These are phyloP conservation scores for Pangasius djambal DNA, from an alignment of 2,797 vertebrate species.

Conservation along the genomic window DNA sequence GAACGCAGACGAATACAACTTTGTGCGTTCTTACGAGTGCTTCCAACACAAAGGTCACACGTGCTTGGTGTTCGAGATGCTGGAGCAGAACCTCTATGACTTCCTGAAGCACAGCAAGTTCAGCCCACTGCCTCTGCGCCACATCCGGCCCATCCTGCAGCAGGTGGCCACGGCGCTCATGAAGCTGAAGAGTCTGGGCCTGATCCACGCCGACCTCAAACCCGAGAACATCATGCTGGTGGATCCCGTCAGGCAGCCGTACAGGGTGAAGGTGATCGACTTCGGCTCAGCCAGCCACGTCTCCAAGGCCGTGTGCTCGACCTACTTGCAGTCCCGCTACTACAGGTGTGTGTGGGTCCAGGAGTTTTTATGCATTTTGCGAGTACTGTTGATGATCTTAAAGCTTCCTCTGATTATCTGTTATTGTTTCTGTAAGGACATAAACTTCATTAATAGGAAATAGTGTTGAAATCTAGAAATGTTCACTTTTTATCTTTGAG, in stretches of 20 bases:
- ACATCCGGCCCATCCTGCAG: conserved; percentile 80
- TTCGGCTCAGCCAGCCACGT: conserved; percentile 98
- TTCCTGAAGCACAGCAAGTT: conserved; percentile 99
- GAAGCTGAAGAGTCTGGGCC: conserved; percentile 96
- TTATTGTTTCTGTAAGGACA: neutral
- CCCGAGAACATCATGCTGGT: conserved; percentile 99
- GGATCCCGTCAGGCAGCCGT: conserved; percentile 93
- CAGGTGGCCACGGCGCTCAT: conserved; percentile 96
- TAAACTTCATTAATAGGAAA: neutral
- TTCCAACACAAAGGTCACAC: conserved; percentile 99
- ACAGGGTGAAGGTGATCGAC: conserved; percentile 98
- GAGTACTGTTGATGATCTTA: neutral
- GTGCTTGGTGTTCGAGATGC: conserved; percentile 98
- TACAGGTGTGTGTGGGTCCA: conserved; percentile 81
- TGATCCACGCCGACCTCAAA: conserved; percentile 98
- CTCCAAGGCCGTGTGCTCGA: conserved; percentile 98
- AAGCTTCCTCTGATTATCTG: neutral
- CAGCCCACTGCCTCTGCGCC: conserved; percentile 89
- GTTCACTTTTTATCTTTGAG: neutral
- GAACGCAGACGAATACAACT: conserved; percentile 97
- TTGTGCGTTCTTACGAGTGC: conserved; percentile 96
- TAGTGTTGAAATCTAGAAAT: neutral
- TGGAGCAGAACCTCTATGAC: conserved; percentile 99
- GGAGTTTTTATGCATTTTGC: neutral
- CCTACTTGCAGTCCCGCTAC: conserved; percentile 97